phyloP scores from a whole-genome alignment of 1,140 invertebrate species.

The Brachystomella parvula region DNA sequence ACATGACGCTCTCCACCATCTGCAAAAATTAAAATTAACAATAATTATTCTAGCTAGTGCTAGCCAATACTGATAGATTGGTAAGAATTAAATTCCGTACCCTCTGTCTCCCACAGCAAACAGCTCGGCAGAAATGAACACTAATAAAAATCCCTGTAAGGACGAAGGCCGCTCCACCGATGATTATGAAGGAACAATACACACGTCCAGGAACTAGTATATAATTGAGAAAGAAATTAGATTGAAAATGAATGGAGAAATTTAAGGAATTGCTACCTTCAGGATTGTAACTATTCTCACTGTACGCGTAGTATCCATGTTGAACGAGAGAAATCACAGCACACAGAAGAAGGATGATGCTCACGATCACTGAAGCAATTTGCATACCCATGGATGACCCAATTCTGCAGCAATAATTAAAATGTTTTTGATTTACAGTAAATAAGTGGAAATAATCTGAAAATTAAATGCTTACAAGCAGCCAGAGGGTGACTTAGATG shows the following conservation, averaged over 20 bases:
- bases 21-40: conserved; percentile 7
- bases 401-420: conserved; percentile 8
- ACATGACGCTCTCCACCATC: conserved; percentile 11
- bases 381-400: conserved; percentile 19
- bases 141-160: conserved; percentile 8
- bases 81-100: not conserved
- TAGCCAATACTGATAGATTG: not conserved
- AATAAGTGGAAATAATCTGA: not conserved
- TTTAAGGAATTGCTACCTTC: conserved; percentile 15
- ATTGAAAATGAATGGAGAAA: not conserved
- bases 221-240: not conserved
- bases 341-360: not conserved
- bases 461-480: conserved; percentile 13
- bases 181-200: conserved; percentile 18
- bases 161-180: not conserved
- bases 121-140: conserved; percentile 9
- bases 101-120: conserved; percentile 12
- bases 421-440: not conserved
- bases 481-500: conserved; percentile 15
- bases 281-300: not conserved
- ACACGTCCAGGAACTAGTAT: conserved; percentile 17
- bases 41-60: conserved; percentile 6
- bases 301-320: conserved; percentile 10
- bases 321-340: conserved; percentile 17
- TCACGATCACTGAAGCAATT: not conserved